Evolutionary conservation across 2,797 vertebrate species (phyloP).

Genomic region (Gymnothorax reevesii): DNA sequence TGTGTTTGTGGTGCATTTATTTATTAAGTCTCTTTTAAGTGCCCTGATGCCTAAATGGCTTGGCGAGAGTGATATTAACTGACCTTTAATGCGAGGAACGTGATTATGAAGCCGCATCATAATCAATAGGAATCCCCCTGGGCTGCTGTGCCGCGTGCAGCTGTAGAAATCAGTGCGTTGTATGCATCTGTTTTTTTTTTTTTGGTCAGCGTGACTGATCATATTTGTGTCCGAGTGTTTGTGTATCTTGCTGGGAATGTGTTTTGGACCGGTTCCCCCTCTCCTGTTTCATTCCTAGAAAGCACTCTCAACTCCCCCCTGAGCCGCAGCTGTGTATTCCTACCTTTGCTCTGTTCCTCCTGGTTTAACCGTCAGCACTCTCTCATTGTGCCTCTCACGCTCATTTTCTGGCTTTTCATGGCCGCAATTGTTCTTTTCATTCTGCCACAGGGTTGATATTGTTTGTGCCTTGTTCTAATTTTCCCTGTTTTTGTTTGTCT

Average conservation of each 20-base stretch:
- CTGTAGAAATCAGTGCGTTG: not conserved
- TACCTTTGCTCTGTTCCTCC: not conserved
- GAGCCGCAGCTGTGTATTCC: not conserved
- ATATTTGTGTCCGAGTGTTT: not conserved
- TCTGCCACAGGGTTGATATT: not conserved
- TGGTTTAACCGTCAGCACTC: not conserved
- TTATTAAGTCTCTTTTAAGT: not conserved
- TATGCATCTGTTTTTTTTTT: not conserved
- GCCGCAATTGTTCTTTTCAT: not conserved
- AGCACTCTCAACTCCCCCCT: not conserved
- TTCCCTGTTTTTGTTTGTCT: no score
- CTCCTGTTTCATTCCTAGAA: slow-evolving; percentile 5
- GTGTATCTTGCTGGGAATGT: not conserved
- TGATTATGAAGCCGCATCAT: not conserved
- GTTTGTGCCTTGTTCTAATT: not conserved
- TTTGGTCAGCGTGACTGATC: not conserved
- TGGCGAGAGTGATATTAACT: not conserved
- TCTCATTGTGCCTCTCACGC: not conserved
- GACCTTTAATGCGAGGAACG: not conserved
- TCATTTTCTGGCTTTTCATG: not conserved
- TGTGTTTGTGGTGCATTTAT: not conserved
- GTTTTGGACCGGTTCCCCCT: not conserved
- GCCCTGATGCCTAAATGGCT: not conserved
- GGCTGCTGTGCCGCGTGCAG: not conserved
- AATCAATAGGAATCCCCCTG: no score